These are phyloP conservation scores for Prunella fulvescens DNA, from an alignment of 2,113 vertebrate genomes.

Conservation along the genomic window DNA sequence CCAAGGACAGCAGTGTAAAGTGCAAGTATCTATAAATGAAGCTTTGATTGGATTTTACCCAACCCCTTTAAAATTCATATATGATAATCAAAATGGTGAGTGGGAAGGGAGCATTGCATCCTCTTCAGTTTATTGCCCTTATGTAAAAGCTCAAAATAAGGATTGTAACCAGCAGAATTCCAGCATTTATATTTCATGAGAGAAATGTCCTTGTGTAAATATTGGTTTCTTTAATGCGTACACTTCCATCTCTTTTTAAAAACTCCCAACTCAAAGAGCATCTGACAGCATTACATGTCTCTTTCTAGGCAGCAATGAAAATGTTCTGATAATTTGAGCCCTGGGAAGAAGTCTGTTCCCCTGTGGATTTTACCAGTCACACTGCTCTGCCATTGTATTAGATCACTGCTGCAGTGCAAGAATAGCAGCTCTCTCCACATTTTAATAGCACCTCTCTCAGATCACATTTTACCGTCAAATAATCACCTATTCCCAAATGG, in stretches of 20 bases:
- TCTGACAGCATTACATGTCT: conserved; percentile 62
- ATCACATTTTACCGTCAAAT: conserved; percentile 22
- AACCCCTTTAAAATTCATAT: conserved; percentile 23
- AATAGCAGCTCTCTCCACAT: conserved; percentile 34
- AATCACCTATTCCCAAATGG: conserved; percentile 28
- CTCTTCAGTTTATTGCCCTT: conserved; percentile 3
- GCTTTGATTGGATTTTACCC: conserved; percentile 21
- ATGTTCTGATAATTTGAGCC: conserved; percentile 70
- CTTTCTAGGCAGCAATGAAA: conserved; percentile 64
- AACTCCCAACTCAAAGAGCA: conserved; percentile 63
- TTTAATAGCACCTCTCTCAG: conserved; percentile 24
- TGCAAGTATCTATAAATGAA: neutral
- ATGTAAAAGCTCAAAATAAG: conserved; percentile 20
- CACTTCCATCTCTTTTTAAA: conserved; percentile 52
- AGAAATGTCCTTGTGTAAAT: conserved; percentile 51
- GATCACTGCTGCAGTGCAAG: conserved; percentile 47
- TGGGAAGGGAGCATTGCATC: neutral
- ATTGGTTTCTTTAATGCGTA: conserved; percentile 39
- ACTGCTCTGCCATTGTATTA: conserved; percentile 60
- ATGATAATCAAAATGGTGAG: conserved; percentile 20
- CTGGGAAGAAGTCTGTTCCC: conserved; percentile 58
- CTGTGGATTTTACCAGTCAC: conserved; percentile 53
- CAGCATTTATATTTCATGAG: conserved; percentile 44
- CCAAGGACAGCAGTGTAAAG: neutral
- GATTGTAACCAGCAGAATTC: conserved; percentile 17